phyloP scores from a whole-genome alignment of 2,797 vertebrate species.

The Phylloscopus collybita region DNA sequence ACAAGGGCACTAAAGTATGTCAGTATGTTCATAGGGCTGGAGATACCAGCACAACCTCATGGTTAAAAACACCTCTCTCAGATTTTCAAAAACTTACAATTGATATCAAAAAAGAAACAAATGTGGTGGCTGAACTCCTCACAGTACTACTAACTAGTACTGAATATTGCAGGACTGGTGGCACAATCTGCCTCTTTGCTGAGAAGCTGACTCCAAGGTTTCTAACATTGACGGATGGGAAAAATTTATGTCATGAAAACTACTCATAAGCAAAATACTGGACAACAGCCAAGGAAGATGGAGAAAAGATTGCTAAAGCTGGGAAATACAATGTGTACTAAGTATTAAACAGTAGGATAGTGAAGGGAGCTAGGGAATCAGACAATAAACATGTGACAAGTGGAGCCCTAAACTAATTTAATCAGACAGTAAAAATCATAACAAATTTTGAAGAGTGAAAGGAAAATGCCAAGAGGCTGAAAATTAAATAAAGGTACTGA shows the following conservation, averaged over 20 bases:
- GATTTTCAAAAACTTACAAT: background rate
- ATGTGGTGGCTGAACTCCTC: background rate
- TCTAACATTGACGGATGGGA: fast-evolving
- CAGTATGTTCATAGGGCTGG: background rate
- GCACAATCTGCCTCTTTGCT: background rate
- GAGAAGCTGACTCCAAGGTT: background rate
- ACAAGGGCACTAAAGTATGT: background rate
- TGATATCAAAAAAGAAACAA: background rate
- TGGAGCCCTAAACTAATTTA: background rate
- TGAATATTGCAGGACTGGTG: background rate
- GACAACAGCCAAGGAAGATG: background rate
- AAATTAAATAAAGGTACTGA: conserved; percentile 1
- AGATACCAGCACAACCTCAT: background rate
- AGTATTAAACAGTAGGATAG: background rate
- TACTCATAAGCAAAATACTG: background rate
- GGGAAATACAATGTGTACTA: background rate
- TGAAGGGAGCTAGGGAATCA: background rate
- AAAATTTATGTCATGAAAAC: background rate
- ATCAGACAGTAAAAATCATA: background rate
- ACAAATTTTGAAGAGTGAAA: background rate
- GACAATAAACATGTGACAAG: background rate
- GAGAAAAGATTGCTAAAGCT: background rate
- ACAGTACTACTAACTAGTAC: background rate
- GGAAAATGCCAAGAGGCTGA: background rate
- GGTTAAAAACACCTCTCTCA: background rate